Evolutionary conservation across 2,888 invertebrate genomes (phyloP).

Genomic region (Nebria brevicollis): DNA sequence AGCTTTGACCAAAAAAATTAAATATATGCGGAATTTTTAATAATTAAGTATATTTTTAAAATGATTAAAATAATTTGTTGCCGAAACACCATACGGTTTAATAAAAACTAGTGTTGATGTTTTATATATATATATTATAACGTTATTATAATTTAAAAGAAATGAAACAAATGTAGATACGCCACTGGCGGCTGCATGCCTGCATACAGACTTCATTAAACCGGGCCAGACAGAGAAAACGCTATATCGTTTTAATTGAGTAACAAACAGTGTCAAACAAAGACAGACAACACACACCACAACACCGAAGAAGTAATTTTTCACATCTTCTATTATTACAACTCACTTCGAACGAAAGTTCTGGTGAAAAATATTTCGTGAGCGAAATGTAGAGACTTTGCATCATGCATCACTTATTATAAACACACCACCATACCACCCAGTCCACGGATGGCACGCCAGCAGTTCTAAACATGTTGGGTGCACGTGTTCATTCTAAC

Average conservation of each 20-base stretch:
- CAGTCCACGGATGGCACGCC: neutral
- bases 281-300: constrained; percentile 31
- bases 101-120: no score
- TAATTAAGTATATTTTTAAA: no score
- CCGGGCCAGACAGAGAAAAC: constrained; percentile 36
- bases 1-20: no score
- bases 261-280: constrained; percentile 35
- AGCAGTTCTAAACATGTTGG: constrained; percentile 13
- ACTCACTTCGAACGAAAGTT: neutral
- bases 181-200: constrained; percentile 40
- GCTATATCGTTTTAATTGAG: constrained; percentile 43
- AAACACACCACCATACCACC: neutral
- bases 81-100: no score
- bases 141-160: neutral
- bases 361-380: constrained; percentile 17
- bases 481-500: constrained; percentile 3
- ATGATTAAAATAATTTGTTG: no score
- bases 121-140: no score
- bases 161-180: constrained; percentile 6
- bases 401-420: neutral
- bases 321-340: constrained; percentile 31
- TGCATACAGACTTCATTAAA: constrained; percentile 45
- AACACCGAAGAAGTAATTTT: constrained; percentile 34
- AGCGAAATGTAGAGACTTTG: constrained; percentile 3
- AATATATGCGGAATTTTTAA: no score